Evolutionary conservation across 2,113 vertebrate species (phyloP).

Genomic region (Lagenorhynchus albirostris): DNA sequence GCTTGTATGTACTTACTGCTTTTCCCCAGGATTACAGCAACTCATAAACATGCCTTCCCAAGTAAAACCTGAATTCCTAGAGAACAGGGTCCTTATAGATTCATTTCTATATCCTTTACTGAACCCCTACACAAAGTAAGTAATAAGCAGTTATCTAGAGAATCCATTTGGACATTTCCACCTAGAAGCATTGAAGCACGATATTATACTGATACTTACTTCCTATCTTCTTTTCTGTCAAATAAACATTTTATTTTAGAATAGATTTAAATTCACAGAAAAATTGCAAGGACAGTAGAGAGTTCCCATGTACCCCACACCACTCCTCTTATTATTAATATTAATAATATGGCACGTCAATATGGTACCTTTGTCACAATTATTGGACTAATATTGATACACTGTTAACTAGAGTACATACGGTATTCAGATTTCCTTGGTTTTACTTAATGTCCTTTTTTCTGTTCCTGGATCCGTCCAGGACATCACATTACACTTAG

Average conservation of each 20-base stretch:
- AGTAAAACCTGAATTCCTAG: background rate
- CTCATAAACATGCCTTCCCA: background rate
- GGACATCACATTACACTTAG: background rate
- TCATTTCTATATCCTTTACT: background rate
- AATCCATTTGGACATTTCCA: background rate
- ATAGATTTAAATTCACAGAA: background rate
- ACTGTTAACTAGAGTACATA: background rate
- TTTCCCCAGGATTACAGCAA: background rate
- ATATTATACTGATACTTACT: background rate
- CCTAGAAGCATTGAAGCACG: background rate
- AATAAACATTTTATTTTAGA: background rate
- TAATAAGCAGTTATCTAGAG: background rate
- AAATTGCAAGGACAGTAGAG: background rate
- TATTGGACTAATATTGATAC: background rate
- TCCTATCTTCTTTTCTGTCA: background rate
- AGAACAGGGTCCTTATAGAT: background rate
- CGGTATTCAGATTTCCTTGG: background rate
- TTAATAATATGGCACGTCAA: rapidly evolving
- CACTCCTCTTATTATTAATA: background rate
- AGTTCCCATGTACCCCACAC: background rate
- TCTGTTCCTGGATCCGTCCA: background rate
- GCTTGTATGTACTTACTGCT: background rate
- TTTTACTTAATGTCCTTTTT: background rate
- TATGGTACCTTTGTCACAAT: background rate
- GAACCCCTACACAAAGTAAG: too few relatives aligned